A percentile compares a stretch with the other conserved stretches of the same genome.
Evolutionary conservation across 2,797 vertebrate species (phyloP).

Genomic region (Neomorphus geoffroyi): DNA sequence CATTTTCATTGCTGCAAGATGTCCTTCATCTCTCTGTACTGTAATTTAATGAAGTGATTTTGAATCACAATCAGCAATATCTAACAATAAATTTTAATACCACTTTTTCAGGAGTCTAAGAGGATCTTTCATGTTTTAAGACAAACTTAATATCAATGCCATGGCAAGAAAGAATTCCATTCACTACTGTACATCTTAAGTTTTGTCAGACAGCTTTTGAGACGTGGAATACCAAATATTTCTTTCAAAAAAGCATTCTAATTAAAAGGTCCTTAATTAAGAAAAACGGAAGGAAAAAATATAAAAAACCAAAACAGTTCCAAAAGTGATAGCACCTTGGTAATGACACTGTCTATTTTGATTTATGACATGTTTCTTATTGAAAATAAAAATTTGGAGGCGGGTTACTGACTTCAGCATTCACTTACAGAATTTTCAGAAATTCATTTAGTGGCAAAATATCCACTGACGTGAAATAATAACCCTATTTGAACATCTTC

Average conservation of each 20-base stretch:
- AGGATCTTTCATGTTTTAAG: constrained; percentile 23
- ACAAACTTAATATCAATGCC: not conserved
- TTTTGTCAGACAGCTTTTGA: not conserved
- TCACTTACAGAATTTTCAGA: not conserved
- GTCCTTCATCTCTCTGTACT: constrained; percentile 51
- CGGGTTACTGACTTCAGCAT: not conserved
- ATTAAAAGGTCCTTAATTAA: not conserved
- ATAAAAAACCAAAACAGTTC: not conserved
- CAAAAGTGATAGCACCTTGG: not conserved
- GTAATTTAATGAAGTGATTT: constrained; percentile 69
- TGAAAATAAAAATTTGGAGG: not conserved
- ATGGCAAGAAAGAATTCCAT: not conserved
- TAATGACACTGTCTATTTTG: not conserved
- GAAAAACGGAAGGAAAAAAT: not conserved
- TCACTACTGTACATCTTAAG: not conserved
- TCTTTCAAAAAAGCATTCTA: not conserved
- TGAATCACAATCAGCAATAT: constrained; percentile 56
- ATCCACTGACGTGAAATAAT: not conserved
- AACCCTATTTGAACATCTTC: not conserved
- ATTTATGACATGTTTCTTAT: not conserved
- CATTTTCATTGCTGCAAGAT: constrained; percentile 66
- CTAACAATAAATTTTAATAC: constrained; percentile 47
- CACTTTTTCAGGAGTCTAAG: constrained; percentile 10
- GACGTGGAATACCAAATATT: not conserved
- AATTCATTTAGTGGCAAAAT: not conserved